phyloP scores from a whole-genome alignment of 1,140 invertebrate species.

The Eriosoma lanigerum region DNA sequence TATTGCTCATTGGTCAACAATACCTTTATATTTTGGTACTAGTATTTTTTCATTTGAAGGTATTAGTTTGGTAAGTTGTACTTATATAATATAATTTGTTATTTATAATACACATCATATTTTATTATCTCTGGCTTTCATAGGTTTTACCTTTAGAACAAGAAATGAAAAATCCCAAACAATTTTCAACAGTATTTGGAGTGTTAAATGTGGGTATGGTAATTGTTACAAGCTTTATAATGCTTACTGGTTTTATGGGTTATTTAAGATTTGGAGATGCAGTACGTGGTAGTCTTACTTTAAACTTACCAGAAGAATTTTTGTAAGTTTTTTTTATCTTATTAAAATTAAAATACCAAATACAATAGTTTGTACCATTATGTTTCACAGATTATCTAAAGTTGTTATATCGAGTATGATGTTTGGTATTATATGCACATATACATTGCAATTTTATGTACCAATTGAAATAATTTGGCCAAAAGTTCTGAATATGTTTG shows the following conservation, averaged over 20 bases:
- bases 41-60: constrained; percentile 88
- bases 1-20: constrained; percentile 62
- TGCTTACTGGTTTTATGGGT: constrained; percentile 83
- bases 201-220: constrained; percentile 87
- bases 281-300: constrained; percentile 71
- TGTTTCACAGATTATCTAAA: constrained; percentile 67
- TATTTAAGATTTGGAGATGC: constrained; percentile 75
- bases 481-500: constrained; percentile 36
- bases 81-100: not conserved
- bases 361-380: not conserved
- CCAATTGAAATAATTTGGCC: constrained; percentile 81
- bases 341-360: not conserved
- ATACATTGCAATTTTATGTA: constrained; percentile 94
- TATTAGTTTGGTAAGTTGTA: constrained; percentile 69
- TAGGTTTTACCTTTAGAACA: constrained; percentile 75
- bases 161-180: constrained; percentile 79
- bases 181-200: constrained; percentile 78
- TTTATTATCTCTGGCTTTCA: constrained; percentile 46
- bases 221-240: constrained; percentile 80
- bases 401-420: constrained; percentile 88
- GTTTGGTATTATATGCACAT: constrained; percentile 87
- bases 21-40: constrained; percentile 84
- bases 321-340: constrained; percentile 60
- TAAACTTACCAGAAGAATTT: constrained; percentile 70
- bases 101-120: not conserved